Conservation (phyloP, 2,888 invertebrate species). For the Hydrotaea cyrtoneurina region DNA sequence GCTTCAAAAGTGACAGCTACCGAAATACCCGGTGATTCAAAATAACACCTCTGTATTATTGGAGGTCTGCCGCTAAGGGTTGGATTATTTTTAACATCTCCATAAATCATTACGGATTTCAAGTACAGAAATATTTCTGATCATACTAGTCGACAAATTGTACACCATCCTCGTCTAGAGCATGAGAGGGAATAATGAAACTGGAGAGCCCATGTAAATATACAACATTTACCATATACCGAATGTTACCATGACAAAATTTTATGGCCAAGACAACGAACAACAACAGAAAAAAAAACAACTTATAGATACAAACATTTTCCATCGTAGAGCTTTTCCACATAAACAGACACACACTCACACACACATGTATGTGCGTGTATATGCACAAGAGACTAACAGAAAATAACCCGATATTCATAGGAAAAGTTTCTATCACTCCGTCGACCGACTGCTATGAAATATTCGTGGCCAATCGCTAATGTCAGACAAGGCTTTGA, state of each 20-base stretch:
- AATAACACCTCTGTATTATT: no score
- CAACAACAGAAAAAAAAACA: slow-evolving; percentile 14
- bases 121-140: no score
- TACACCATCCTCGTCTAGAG: slow-evolving; percentile 3
- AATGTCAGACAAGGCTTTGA: slow-evolving; percentile 69
- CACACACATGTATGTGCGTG: slow-evolving; percentile 9
- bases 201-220: not conserved
- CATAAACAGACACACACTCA: no score
- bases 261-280: not conserved
- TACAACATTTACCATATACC: not conserved
- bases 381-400: not conserved
- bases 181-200: not conserved
- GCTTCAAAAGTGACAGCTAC: no score
- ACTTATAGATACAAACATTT: slow-evolving; percentile 28
- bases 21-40: no score
- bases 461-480: slow-evolving; percentile 58
- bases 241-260: slow-evolving; percentile 51
- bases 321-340: slow-evolving; percentile 19
- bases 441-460: slow-evolving; percentile 35
- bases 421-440: slow-evolving; percentile 4
- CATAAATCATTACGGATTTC: no score
- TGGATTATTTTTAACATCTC: no score
- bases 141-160: not conserved
- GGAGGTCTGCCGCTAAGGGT: no score
- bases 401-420: slow-evolving; percentile 32